phyloP scores from a whole-genome alignment of 2,888 invertebrate genomes.

The Drosophila quasianomalipes region DNA sequence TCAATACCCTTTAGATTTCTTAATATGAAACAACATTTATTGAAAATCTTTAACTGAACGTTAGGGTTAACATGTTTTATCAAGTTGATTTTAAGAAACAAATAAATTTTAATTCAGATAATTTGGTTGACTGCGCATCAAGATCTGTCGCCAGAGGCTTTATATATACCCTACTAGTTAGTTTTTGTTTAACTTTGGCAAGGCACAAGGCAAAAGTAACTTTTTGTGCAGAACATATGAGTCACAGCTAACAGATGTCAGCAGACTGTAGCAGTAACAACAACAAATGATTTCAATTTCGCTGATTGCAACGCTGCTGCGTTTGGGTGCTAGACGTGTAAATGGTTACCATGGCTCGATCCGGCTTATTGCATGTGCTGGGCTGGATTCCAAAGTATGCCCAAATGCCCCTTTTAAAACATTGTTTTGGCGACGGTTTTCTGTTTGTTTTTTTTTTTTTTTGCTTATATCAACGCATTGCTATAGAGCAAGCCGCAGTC shows the following conservation, averaged over 20 bases:
- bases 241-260: slow-evolving; percentile 58
- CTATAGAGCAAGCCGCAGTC: slow-evolving; percentile 27
- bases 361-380: slow-evolving; percentile 68
- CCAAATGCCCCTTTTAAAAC: slow-evolving; percentile 72
- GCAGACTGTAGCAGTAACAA: slow-evolving; percentile 28
- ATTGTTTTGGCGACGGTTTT: slow-evolving; percentile 64
- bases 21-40: not conserved
- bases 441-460: slow-evolving; percentile 12
- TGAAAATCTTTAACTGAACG: not conserved
- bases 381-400: slow-evolving; percentile 65
- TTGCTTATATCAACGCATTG: slow-evolving; percentile 21
- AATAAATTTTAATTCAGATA: not conserved
- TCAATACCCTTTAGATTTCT: slow-evolving; percentile 35
- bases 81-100: too few relatives aligned
- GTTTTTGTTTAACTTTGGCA: slow-evolving; percentile 46
- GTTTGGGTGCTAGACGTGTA: slow-evolving; percentile 41
- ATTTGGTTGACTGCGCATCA: not conserved
- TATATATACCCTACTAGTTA: slow-evolving; percentile 18
- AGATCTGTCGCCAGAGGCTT: slow-evolving; percentile 17
- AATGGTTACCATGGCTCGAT: slow-evolving; percentile 50
- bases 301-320: slow-evolving; percentile 65
- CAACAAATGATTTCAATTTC: slow-evolving; percentile 70
- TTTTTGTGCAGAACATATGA: slow-evolving; percentile 51
- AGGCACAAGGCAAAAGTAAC: slow-evolving; percentile 41
- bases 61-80: not conserved